phyloP scores from a whole-genome alignment of 2,113 vertebrate genomes.

The Pogona vitticeps region DNA sequence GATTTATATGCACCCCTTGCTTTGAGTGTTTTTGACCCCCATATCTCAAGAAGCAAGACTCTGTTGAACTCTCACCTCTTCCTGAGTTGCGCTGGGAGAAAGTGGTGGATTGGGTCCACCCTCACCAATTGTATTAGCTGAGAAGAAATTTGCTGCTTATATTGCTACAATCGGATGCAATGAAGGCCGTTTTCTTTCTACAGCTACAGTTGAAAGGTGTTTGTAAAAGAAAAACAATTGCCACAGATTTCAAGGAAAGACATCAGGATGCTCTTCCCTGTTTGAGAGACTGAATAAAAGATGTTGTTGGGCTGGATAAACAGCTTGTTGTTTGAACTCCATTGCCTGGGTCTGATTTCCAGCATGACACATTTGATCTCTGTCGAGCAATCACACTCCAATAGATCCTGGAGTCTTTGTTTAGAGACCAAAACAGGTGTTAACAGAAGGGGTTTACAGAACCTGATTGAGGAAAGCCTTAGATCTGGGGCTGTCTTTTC shows the following conservation, averaged over 20 bases:
- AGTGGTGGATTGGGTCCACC: neutral
- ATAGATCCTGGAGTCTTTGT: slow-evolving; percentile 41
- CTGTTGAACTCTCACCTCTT: no score
- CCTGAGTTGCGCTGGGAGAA: neutral
- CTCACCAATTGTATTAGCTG: no score
- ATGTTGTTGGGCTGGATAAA: slow-evolving; percentile 52
- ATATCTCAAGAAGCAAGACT: no score
- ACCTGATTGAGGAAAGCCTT: slow-evolving; percentile 8
- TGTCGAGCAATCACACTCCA: slow-evolving; percentile 51
- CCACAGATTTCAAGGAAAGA: slow-evolving; percentile 15
- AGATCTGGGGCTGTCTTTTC: neutral
- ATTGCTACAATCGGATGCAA: neutral
- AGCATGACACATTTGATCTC: slow-evolving; percentile 52
- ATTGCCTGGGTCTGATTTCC: slow-evolving; percentile 16
- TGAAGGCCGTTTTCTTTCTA: neutral
- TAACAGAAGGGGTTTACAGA: slow-evolving; percentile 47
- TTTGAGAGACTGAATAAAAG: slow-evolving; percentile 54
- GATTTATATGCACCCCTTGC: no score
- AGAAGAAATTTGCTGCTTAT: no score
- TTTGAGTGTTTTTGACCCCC: no score
- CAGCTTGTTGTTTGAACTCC: slow-evolving; percentile 57
- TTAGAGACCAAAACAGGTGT: slow-evolving; percentile 43
- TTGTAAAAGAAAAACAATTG: no score
- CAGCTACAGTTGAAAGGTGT: neutral
- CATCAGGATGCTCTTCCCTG: slow-evolving; percentile 49